Conservation (phyloP, 2,113 vertebrate species). For the Peromyscus maniculatus region DNA sequence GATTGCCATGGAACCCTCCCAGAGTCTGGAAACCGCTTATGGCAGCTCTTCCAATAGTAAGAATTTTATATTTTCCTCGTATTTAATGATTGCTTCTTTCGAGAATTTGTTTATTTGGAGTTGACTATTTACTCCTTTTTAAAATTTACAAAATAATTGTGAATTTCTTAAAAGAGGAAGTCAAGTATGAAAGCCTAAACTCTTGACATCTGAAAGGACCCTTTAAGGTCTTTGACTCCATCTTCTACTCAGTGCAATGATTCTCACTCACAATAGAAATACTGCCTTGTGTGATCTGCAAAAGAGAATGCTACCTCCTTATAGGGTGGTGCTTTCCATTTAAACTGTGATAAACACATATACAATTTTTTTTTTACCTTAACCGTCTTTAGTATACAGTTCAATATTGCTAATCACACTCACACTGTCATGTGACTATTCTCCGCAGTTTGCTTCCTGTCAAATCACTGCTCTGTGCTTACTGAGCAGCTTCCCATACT, state of each 20-base stretch:
- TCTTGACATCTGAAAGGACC: background rate
- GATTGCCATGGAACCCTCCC: background rate
- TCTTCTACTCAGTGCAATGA: background rate
- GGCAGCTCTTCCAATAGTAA: background rate
- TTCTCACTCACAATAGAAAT: background rate
- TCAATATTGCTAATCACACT: background rate
- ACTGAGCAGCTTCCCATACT: background rate
- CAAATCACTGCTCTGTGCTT: background rate
- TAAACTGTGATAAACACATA: background rate
- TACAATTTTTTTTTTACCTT: background rate
- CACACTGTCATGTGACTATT: background rate
- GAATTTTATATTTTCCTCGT: background rate
- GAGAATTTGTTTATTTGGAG: constrained; percentile 27
- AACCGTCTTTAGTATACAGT: background rate
- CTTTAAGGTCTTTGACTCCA: background rate
- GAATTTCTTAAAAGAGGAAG: background rate
- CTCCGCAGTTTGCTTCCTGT: background rate
- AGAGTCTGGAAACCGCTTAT: background rate
- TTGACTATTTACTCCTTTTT: background rate
- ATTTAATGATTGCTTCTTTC: background rate
- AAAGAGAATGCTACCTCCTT: background rate
- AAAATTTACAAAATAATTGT: background rate
- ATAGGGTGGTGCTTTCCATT: background rate
- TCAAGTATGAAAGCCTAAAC: background rate
- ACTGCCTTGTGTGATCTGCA: background rate